Evolutionary conservation across 1,140 invertebrate species (phyloP).

Genomic region (Calycopis cecrops): DNA sequence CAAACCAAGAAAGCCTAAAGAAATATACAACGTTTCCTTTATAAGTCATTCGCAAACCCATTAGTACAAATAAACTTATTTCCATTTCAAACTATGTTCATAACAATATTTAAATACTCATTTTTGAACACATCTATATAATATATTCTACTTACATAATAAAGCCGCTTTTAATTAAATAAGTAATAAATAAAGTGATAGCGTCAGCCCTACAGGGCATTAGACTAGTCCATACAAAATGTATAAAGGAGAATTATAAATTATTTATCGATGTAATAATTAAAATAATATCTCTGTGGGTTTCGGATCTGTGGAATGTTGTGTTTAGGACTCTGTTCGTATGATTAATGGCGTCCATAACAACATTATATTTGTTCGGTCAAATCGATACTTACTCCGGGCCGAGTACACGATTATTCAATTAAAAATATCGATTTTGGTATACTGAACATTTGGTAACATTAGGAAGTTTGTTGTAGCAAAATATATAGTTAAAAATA

Average conservation of each 20-base stretch:
- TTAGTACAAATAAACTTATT: no score
- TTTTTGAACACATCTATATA: no score
- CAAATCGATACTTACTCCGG: constrained; percentile 1
- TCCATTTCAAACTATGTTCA: no score
- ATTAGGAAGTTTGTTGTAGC: no score
- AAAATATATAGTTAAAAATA: no score
- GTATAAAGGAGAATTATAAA: constrained; percentile 18
- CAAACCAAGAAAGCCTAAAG: no score
- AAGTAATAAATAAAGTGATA: background rate
- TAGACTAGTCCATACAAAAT: constrained; percentile 16
- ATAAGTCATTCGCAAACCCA: no score
- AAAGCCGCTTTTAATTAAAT: no score
- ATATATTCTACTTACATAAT: no score
- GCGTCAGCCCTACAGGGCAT: constrained; percentile 3
- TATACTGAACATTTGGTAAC: background rate
- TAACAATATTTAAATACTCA: no score
- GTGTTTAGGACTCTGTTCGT: constrained; percentile 2
- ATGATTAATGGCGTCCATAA: constrained; percentile 15
- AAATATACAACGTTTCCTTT: no score
- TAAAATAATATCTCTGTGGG: constrained; percentile 27
- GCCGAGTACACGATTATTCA: constrained; percentile 3
- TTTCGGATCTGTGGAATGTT: constrained; percentile 11
- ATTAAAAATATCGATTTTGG: constrained; percentile 5
- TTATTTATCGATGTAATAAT: constrained; percentile 19
- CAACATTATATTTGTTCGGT: background rate